phyloP scores from a whole-genome alignment of 2,888 invertebrate genomes.

The Clitarchus hookeri region DNA sequence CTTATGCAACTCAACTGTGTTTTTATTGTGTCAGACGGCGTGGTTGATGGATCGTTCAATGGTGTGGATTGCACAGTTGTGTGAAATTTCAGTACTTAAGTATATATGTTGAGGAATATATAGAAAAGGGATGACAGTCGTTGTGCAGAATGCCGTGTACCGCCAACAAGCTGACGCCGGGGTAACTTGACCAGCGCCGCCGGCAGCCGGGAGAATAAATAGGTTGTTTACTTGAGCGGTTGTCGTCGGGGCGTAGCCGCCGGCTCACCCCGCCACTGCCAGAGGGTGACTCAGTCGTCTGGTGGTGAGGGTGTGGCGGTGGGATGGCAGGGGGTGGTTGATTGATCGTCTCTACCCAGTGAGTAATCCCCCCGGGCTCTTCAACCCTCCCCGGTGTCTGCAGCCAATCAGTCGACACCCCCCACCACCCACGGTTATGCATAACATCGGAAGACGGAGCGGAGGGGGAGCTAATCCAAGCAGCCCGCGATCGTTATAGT shows the following conservation, averaged over 20 bases:
- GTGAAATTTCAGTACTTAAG: too few species aligned
- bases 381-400: not conserved
- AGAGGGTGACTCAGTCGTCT: not conserved
- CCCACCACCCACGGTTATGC: not conserved
- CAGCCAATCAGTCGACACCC: not conserved
- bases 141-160: too few species aligned
- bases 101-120: too few species aligned
- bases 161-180: too few species aligned
- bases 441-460: not conserved
- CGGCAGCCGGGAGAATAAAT: not conserved
- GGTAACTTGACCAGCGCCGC: not conserved
- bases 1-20: too few species aligned
- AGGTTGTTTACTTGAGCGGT: constrained; percentile 5
- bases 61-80: too few species aligned
- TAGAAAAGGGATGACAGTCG: too few species aligned
- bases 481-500: not conserved
- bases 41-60: too few species aligned
- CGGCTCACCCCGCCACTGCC: too few species aligned
- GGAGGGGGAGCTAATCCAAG: not conserved
- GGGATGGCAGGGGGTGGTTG: not conserved
- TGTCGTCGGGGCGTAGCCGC: not conserved
- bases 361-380: not conserved
- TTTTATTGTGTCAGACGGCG: too few species aligned
- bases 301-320: not conserved
- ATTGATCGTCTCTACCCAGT: not conserved